A percentile compares a stretch with the other conserved stretches of the same genome.
Conservation (phyloP, 2,888 invertebrate species). For the Eucera pruinosa region DNA sequence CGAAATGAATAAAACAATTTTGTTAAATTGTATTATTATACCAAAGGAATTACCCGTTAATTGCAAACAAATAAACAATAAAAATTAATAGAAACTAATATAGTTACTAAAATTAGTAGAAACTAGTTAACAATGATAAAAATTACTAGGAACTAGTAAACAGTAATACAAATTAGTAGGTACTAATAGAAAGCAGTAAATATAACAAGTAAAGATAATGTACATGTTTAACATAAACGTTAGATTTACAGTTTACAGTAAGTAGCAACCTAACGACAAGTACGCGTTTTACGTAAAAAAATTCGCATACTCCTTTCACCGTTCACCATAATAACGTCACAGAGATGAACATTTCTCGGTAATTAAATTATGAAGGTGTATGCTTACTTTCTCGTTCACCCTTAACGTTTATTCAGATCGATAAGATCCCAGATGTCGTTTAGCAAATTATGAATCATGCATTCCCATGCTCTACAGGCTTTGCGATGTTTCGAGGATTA, state of each 20-base stretch:
- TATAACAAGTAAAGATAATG: too few relatives aligned
- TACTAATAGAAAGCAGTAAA: too few relatives aligned
- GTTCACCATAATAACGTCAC: slow-evolving; percentile 3
- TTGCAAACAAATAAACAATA: too few relatives aligned
- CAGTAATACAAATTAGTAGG: too few relatives aligned
- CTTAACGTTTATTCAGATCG: not conserved
- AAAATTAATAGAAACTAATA: too few relatives aligned
- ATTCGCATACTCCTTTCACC: slow-evolving; percentile 18
- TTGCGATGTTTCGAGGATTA: not conserved
- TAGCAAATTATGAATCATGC: not conserved
- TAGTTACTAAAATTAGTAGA: too few relatives aligned
- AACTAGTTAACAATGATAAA: too few relatives aligned
- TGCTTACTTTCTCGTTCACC: not conserved
- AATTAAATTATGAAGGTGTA: slow-evolving; percentile 11
- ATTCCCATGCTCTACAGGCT: not conserved
- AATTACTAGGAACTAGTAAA: too few relatives aligned
- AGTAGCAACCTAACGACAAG: too few relatives aligned
- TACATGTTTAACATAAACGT: not conserved
- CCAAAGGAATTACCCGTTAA: too few relatives aligned
- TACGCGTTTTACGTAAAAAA: not conserved
- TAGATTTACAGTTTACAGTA: not conserved
- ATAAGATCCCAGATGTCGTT: not conserved
- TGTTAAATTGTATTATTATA: too few relatives aligned
- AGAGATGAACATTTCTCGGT: slow-evolving; percentile 25
- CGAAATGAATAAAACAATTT: too few relatives aligned